Evolutionary conservation across 2,888 invertebrate genomes (phyloP), one percentile per base, ranked within the genome.

Genomic region (Chalcis sispes): DNA sequence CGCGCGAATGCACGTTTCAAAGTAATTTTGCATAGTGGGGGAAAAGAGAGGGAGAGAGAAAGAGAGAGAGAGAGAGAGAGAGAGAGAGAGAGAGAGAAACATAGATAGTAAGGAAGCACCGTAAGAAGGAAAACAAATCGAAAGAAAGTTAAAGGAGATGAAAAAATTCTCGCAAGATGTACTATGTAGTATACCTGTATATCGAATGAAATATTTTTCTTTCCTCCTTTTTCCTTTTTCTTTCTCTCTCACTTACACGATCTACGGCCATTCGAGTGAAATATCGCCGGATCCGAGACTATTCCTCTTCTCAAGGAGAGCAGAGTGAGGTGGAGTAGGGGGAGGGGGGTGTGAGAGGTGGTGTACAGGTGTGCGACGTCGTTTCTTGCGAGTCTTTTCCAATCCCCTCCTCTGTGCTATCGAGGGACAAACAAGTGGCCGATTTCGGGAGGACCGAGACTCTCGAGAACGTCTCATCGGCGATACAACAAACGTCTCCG

Each of bases 401-500:
- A 13, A 5, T 23, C 13, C 7, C 4, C 23, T 5, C 59, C 18
- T 1, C 18, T 4, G 8, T 46, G 29, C 1, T 20, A 25, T 32
- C 5, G 15, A 29, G 54, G 25, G 67, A 46, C 58, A 65, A 75
- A 70, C 70, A 75, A 75, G 64, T 70, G 62, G 75, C 64, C 70
- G 64, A 75, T 75, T 70, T 65, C 62, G 10, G 10, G 42, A 15
- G 29, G 8, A 18, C 29, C 15, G 23, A n/a, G n/a, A n/a, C n/a
- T n/a, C n/a, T n/a, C n/a, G n/a, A n/a, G 23, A 40, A 40, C n/a
- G 46, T 36, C 65, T 72, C 65, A 72, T 72, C 46, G 58, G 13
- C 58, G 48, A 62, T 72, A 72, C 65, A n/a, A n/a, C n/a, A 72
- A 72, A 65, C 46, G 58, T 72, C 42, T 48, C 18, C 7, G 50